Percentiles rank a stretch among this genome's conserved stretches.
These are phyloP conservation scores for Ctenopoma multispine DNA, from an alignment of 2,797 vertebrate genomes.

Conservation along the genomic window DNA sequence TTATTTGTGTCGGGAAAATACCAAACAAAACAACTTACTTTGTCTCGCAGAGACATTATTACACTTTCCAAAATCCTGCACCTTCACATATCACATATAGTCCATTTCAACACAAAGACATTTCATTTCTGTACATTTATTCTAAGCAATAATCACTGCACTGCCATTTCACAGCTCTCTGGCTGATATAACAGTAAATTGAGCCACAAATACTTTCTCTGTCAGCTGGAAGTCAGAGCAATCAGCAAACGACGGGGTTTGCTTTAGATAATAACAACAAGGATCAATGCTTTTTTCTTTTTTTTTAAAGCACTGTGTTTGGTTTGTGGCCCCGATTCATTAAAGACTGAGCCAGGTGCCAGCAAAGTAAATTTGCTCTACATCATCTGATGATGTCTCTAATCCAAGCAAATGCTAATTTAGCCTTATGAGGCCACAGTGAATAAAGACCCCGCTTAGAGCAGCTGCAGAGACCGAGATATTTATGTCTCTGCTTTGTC, in stretches of 20 bases:
- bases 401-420: slow-evolving; percentile 43
- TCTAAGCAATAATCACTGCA: not conserved
- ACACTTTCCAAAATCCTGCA: not conserved
- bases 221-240: slow-evolving; percentile 18
- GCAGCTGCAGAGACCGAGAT: not conserved
- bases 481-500: not conserved
- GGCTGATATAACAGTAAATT: not conserved
- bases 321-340: slow-evolving; percentile 38
- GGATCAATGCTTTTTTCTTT: not conserved
- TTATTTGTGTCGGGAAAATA: not conserved
- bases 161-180: not conserved
- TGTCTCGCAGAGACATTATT: too few relatives aligned
- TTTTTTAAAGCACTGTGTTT: slow-evolving; percentile 17
- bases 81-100: not conserved
- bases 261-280: slow-evolving; percentile 15
- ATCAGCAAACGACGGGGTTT: slow-evolving; percentile 9
- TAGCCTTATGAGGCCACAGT: not conserved
- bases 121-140: not conserved
- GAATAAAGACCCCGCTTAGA: slow-evolving; percentile 2
- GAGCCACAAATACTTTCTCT: not conserved
- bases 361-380: slow-evolving; percentile 35
- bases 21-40: not conserved
- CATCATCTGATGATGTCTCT: slow-evolving; percentile 30
- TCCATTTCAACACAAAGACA: not conserved
- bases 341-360: slow-evolving; percentile 32